These are phyloP conservation scores for Rhineura floridana DNA, from an alignment of 2,113 vertebrate species.

Conservation along the genomic window DNA sequence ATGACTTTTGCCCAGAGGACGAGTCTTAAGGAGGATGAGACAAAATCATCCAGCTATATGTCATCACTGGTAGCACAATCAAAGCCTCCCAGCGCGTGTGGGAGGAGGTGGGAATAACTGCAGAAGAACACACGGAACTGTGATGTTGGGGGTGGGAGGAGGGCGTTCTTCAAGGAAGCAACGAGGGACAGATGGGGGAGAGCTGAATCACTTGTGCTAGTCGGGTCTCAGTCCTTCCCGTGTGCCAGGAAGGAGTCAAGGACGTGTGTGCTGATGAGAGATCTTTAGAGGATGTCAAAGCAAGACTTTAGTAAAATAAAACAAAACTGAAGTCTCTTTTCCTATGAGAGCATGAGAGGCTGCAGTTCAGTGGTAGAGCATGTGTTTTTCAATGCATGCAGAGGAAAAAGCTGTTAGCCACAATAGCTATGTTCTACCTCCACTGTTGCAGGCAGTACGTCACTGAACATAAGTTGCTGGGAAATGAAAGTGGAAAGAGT, in stretches of 20 bases:
- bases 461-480: no score
- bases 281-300: no score
- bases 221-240: not conserved
- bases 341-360: no score
- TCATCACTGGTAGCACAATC: not conserved
- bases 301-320: no score
- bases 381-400: no score
- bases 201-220: not conserved
- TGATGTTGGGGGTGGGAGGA: not conserved
- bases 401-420: no score
- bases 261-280: no score
- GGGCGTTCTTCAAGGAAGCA: not conserved
- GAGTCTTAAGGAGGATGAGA: not conserved
- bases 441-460: no score
- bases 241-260: not conserved
- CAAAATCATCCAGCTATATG: not conserved
- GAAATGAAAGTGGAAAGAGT: no score
- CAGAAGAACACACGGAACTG: not conserved
- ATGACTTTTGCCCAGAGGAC: not conserved
- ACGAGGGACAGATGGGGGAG: not conserved
- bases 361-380: not conserved
- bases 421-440: no score
- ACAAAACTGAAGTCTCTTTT: no score
- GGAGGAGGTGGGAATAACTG: not conserved
- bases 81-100: not conserved